A percentile compares a stretch with the other conserved stretches of the same genome.
These are phyloP conservation scores for Muraenolepis orangiensis DNA, from an alignment of 2,797 vertebrate genomes.

Conservation along the genomic window DNA sequence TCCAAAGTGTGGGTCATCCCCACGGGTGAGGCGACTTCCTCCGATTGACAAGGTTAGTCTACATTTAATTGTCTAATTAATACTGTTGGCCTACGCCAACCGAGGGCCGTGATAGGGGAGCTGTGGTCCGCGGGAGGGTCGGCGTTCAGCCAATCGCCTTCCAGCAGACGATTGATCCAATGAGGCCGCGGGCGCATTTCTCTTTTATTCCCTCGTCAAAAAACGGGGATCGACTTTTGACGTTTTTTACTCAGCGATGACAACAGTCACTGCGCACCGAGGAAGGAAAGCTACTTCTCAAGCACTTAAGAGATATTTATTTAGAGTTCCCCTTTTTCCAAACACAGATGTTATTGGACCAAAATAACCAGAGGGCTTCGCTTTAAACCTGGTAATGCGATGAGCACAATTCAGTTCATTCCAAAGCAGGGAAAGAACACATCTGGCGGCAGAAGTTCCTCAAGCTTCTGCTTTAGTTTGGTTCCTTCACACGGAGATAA, in stretches of 20 bases:
- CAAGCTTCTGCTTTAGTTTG: conserved; percentile 29
- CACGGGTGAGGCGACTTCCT: conserved; percentile 54
- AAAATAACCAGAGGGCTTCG: conserved; percentile 7
- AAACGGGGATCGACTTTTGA: conserved; percentile 8
- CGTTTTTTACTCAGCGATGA: conserved; percentile 12
- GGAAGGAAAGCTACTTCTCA: too few relatives aligned
- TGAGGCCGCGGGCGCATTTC: not conserved
- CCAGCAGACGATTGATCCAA: conserved; percentile 41
- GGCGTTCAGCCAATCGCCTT: conserved; percentile 49
- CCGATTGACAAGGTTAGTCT: conserved; percentile 64
- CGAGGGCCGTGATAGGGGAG: conserved; percentile 66
- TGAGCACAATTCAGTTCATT: conserved; percentile 25
- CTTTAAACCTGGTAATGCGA: not conserved
- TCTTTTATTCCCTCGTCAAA: conserved; percentile 28
- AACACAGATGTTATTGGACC: conserved; percentile 14
- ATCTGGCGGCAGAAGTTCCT: conserved; percentile 26
- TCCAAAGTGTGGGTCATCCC: conserved; percentile 49
- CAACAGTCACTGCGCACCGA: too few relatives aligned
- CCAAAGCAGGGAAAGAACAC: conserved; percentile 13
- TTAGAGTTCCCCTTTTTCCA: conserved; percentile 20
- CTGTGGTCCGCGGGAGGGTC: conserved; percentile 42
- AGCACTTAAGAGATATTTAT: conserved; percentile 26
- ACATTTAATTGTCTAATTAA: conserved; percentile 73
- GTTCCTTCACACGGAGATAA: conserved; percentile 39
- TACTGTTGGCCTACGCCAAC: conserved; percentile 53